Evolutionary conservation across 2,797 vertebrate species (phyloP), one percentile per base, ranked within the genome.

Genomic region (Cryptoprocta ferox): DNA sequence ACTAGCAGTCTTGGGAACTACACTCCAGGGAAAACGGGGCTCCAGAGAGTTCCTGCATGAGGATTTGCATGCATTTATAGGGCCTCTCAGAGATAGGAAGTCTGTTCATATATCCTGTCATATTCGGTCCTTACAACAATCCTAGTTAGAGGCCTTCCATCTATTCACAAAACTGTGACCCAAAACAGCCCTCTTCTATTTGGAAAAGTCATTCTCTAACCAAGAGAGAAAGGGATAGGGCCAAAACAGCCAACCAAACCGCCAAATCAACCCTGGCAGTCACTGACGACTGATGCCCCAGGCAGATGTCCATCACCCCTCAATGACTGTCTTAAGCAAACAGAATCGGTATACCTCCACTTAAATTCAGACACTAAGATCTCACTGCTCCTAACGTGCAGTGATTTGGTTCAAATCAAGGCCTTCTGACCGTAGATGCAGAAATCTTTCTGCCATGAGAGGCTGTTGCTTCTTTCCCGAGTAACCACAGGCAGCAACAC

Each of bases 311-410:
- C 19, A 12, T 16, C 10, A 3, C 45, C 96, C 48, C 45, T 86
- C 48, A 80, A 48, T 30, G 18, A 28, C 48, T 3, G 1, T 37
- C 85, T 39, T 83, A 7, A 89, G 37, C 53, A 81, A 70, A 70
- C 42, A 53, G 79, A 89, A 79, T 30, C 28, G 0, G 6, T 32
- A 3, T 32, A 28, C 56, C 16, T 84, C 45, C 28, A 59, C n/a
- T 83, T 65, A 89, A 59, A 66, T 53, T 37, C 50, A 56, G 71
- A 95, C 91, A 84, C 89, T 63, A 91, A 92, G 68, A 75, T 42
- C 32, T 26, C 73, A 42, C 68, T 30, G 68, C 45, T 56, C 28
- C 59, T 70, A 50, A 32, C 6, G 45, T 39, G 3, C 5, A 75
- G 24, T 19, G 3, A 42, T 24, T 28, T 48, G 19, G 26, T n/a